A percentile compares a stretch with the other conserved stretches of the same genome.
These are phyloP conservation scores for Chitala chitala DNA, from an alignment of 2,113 vertebrate genomes.

Conservation along the genomic window DNA sequence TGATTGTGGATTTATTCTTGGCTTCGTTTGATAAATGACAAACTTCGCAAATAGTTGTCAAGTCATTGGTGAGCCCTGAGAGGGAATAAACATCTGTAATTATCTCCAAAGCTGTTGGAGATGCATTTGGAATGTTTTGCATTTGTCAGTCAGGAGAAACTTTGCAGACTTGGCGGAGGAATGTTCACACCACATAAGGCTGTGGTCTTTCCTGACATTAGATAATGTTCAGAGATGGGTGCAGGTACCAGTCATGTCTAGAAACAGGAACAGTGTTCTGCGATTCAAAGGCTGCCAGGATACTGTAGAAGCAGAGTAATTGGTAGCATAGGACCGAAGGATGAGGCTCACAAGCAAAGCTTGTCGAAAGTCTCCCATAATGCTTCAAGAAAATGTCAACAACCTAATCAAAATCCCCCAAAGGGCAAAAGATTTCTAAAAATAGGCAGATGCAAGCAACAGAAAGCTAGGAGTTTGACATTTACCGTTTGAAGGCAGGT, in stretches of 20 bases:
- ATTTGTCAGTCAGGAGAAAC: constrained; percentile 29
- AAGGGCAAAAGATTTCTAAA: constrained; percentile 37
- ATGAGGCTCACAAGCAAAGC: constrained; percentile 28
- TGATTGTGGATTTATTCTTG: background rate
- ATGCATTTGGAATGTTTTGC: constrained; percentile 25
- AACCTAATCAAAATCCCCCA: constrained; percentile 41
- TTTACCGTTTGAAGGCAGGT: constrained; percentile 34
- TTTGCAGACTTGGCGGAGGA: constrained; percentile 15
- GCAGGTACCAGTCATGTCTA: background rate
- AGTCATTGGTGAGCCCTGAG: constrained; percentile 22
- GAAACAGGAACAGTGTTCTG: background rate
- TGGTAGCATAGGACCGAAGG: constrained; percentile 32
- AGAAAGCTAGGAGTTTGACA: constrained; percentile 33
- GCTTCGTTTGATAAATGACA: constrained; percentile 21
- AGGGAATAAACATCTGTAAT: constrained; percentile 29
- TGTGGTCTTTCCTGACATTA: background rate
- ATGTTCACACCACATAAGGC: background rate
- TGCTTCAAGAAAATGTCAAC: constrained; percentile 42
- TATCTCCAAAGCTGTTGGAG: constrained; percentile 30
- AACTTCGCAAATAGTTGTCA: constrained; percentile 20
- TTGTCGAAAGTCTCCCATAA: constrained; percentile 31
- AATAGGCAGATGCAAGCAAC: constrained; percentile 19
- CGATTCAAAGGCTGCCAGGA: background rate
- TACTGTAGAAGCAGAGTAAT: constrained; percentile 31
- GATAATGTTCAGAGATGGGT: background rate